Percentiles rank a stretch among this genome's conserved stretches.
phyloP scores from a whole-genome alignment of 2,797 vertebrate species.

The Rousettus madagascariensis region DNA sequence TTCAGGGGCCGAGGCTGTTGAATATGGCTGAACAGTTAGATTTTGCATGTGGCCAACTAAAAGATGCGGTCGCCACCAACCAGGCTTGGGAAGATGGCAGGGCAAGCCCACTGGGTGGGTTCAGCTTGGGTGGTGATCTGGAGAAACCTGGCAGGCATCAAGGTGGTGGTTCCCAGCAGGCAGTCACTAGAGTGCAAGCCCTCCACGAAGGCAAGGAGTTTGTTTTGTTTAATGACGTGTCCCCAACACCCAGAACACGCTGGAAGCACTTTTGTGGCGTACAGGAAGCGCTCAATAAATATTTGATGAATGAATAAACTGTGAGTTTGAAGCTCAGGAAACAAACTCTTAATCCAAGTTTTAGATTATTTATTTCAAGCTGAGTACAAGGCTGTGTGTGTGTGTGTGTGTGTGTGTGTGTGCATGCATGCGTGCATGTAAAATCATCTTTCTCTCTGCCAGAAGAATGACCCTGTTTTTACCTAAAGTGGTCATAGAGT shows the following conservation, averaged over 20 bases:
- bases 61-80: not conserved
- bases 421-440: too few relatives aligned
- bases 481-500: not conserved
- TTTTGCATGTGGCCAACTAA: accelerated
- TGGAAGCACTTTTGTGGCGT: not conserved
- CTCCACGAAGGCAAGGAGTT: not conserved
- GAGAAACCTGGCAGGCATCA: not conserved
- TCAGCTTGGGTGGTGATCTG: not conserved
- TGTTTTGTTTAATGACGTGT: not conserved
- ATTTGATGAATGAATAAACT: constrained; percentile 26
- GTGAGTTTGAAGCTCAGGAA: constrained; percentile 2
- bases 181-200: accelerated
- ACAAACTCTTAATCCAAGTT: constrained; percentile 17
- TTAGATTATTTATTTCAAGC: constrained; percentile 30
- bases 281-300: constrained; percentile 42
- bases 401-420: too few relatives aligned
- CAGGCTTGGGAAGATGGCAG: not conserved
- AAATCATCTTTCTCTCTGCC: not conserved
- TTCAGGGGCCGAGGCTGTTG: not conserved
- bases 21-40: not conserved
- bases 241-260: not conserved
- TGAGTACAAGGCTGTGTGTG: not conserved
- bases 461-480: not conserved
- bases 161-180: not conserved
- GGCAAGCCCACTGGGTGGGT: not conserved